Evolutionary conservation across 1,140 invertebrate species (phyloP).

Genomic region (Notospermus geniculatus): DNA sequence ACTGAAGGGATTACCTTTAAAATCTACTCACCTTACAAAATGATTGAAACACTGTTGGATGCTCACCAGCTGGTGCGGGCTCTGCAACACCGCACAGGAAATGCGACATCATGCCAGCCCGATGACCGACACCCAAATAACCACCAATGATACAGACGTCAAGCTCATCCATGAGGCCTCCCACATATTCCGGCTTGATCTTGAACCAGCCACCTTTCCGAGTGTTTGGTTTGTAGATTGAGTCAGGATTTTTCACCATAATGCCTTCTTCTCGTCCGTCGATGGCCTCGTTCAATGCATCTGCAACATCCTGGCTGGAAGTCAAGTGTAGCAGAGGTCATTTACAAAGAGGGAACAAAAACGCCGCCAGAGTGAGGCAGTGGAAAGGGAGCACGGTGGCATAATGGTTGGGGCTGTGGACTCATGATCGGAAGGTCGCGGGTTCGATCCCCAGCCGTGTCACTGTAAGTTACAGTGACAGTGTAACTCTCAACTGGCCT

Average conservation of each 20-base stretch:
- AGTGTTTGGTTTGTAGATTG: constrained; percentile 77
- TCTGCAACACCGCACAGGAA: constrained; percentile 73
- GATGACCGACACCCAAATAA: constrained; percentile 74
- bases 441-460: too few species aligned
- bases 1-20: too few species aligned
- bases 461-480: too few species aligned
- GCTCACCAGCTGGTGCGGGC: constrained; percentile 42
- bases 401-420: too few species aligned
- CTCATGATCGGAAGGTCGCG: too few species aligned
- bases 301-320: constrained; percentile 68
- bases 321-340: too few species aligned
- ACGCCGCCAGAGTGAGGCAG: too few species aligned
- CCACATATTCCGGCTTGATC: constrained; percentile 63
- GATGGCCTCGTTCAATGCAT: constrained; percentile 77
- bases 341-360: too few species aligned
- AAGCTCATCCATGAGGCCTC: constrained; percentile 78
- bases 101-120: constrained; percentile 68
- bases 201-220: constrained; percentile 69
- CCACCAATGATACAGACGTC: constrained; percentile 88
- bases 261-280: constrained; percentile 86
- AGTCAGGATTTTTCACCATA: constrained; percentile 78
- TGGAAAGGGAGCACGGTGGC: too few species aligned
- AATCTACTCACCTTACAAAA: constrained; percentile 52
- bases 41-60: constrained; percentile 63
- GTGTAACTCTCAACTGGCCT: too few species aligned